Conservation (phyloP, 2,888 invertebrate genomes). For the Drosophila setosimentum region DNA sequence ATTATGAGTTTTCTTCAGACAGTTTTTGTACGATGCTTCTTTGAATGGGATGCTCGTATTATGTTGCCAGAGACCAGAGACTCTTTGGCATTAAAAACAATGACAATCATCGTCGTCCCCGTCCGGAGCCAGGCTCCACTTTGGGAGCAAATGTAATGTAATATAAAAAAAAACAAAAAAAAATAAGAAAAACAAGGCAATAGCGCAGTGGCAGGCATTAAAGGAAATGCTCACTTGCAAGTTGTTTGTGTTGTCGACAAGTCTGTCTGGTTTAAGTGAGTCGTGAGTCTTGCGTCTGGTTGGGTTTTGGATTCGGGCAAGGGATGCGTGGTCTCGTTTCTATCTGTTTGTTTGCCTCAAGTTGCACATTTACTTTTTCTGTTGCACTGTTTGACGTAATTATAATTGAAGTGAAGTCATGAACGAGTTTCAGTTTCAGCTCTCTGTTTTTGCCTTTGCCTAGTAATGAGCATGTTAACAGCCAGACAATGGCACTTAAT, state of each 20-base stretch:
- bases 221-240: conserved; percentile 80
- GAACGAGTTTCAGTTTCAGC: conserved; percentile 72
- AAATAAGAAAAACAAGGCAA: conserved; percentile 25
- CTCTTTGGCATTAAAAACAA: conserved; percentile 67
- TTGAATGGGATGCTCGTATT: conserved; percentile 50
- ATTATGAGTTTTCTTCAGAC: conserved; percentile 76
- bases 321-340: conserved; percentile 23
- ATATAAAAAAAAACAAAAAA: conserved; percentile 62
- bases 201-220: conserved; percentile 72
- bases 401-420: conserved; percentile 82
- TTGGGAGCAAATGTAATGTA: conserved; percentile 74
- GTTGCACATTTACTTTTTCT: conserved; percentile 74
- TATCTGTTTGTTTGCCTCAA: conserved; percentile 72
- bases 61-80: conserved; percentile 56
- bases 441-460: conserved; percentile 49
- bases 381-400: conserved; percentile 82
- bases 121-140: conserved; percentile 45
- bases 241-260: conserved; percentile 72
- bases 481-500: conserved; percentile 79
- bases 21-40: conserved; percentile 39
- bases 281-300: conserved; percentile 4
- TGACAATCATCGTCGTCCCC: conserved; percentile 54
- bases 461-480: conserved; percentile 81
- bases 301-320: conserved; percentile 1
- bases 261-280: conserved; percentile 46